Base-by-base conservation (phyloP, 2,113 vertebrate species). In the Porphyrio hochstetteri region DNA sequence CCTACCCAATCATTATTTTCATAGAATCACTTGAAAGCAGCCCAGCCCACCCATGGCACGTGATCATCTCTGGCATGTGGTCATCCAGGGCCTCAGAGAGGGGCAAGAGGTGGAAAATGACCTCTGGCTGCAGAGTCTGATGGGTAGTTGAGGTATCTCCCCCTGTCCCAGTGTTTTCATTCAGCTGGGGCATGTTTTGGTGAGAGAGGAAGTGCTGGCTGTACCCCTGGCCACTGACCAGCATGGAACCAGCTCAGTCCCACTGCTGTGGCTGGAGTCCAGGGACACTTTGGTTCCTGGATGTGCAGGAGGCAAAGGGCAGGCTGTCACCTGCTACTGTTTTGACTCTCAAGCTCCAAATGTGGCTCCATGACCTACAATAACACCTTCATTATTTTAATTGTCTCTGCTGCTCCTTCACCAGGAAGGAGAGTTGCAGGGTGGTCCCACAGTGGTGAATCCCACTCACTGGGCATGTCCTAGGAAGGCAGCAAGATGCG, bases 281-380 rank as follows among this genome's bases (percentile, higher is more conserved):
- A 95, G 70, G 74, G 61, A 76, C 59, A 24, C 50, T 77, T 35
- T 48, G 67, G n/a, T 85, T 88, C 64, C 7, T 21, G 52, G 64
- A 56, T 53, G 23, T 55, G 27, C 21, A 31, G 38, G 65, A 92
- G 59, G 84, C 68, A 85, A 92, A 93, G 82, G 78, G 71, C 79
- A 93, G 75, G 83, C 92, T 63, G 52, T 95, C 83, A 93, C 17
- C 93, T 92, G 71, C 82, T 91, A 36, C 68, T 83, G 82, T 88
- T 90, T 72, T 67, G 91, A 86, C 60, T 38, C 80, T 55, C 56
- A 60, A 67, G 60, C 48, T 38, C 33, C 56, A 88, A 33, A 78
- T 86, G 70, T 4, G 46, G 40, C 19, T 46, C 33, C 1, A 0
- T 81, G 71, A 88, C 55, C 68, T 63, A 83, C 70, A 63, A 9